Evolutionary conservation across 1,140 invertebrate genomes (phyloP).

Genomic region (Olivierus martensii): DNA sequence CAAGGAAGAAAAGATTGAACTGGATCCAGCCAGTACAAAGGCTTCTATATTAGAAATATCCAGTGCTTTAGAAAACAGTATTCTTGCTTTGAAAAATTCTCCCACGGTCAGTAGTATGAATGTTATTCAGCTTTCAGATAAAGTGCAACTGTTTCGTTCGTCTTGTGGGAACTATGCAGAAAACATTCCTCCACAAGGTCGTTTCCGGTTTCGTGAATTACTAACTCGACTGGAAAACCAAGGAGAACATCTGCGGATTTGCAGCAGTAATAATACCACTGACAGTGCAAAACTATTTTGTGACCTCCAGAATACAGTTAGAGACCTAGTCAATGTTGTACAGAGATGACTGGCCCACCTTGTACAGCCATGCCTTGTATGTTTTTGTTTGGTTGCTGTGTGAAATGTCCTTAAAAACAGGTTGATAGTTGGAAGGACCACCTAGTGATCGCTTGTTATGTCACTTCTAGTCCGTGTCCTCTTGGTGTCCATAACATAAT

Average conservation of each 20-base stretch:
- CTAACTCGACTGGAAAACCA: conserved; percentile 64
- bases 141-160: conserved; percentile 54
- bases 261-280: conserved; percentile 35
- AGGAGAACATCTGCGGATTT: conserved; percentile 54
- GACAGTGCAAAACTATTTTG: conserved; percentile 42
- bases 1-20: conserved; percentile 5
- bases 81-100: conserved; percentile 12
- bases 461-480: too few species aligned
- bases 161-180: conserved; percentile 52
- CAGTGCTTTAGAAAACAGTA: conserved; percentile 19
- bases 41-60: conserved; percentile 20
- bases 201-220: conserved; percentile 77
- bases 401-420: conserved; percentile 2
- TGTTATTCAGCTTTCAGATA: conserved; percentile 63
- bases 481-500: too few species aligned
- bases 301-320: conserved; percentile 62
- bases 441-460: too few species aligned
- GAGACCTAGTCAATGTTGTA: conserved; percentile 63
- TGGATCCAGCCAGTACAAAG: conserved; percentile 8
- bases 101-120: conserved; percentile 31
- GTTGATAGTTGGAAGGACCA: background rate
- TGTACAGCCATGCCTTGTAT: too few species aligned
- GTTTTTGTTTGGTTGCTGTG: too few species aligned
- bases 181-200: conserved; percentile 64
- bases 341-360: conserved; percentile 41